These are phyloP conservation scores for Drepana arcuata DNA, from an alignment of 1,140 invertebrate genomes.

Conservation along the genomic window DNA sequence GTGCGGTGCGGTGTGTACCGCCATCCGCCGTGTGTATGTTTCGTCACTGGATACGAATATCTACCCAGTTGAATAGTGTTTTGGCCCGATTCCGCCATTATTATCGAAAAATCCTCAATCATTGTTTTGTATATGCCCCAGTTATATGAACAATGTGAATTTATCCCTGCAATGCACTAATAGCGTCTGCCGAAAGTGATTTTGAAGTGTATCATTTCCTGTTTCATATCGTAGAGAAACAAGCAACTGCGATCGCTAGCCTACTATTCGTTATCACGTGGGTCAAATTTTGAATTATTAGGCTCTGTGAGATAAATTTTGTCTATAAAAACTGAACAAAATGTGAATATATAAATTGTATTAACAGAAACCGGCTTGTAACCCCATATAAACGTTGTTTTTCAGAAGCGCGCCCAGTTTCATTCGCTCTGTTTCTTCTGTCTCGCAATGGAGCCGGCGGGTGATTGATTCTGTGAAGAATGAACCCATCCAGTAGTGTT, in stretches of 20 bases:
- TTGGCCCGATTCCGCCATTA: conserved; percentile 55
- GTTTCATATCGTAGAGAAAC: conserved; percentile 62
- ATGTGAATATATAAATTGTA: no score
- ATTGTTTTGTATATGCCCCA: conserved; percentile 22
- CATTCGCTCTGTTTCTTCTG: conserved; percentile 19
- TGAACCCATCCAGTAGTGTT: conserved; percentile 20
- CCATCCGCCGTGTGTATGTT: conserved; percentile 22
- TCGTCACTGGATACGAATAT: conserved; percentile 45
- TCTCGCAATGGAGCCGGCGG: conserved; percentile 39
- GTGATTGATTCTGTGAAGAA: conserved; percentile 32
- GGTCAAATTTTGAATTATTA: conserved; percentile 59
- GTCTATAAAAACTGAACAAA: conserved; percentile 13
- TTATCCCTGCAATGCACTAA: conserved; percentile 15
- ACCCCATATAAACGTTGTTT: conserved; percentile 48
- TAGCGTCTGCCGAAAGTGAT: conserved; percentile 31
- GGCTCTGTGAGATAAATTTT: conserved; percentile 24
- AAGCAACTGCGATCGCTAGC: conserved; percentile 57
- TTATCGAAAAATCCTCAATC: conserved; percentile 37
- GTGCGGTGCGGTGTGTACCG: neutral
- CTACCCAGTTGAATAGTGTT: conserved; percentile 48
- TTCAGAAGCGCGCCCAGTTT: conserved; percentile 54
- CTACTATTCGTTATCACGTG: conserved; percentile 66
- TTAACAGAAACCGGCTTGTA: conserved; percentile 42
- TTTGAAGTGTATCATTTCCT: conserved; percentile 63
- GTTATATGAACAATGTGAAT: conserved; percentile 17